Conservation (phyloP, 2,113 vertebrate species). For the Manacus vitellinus region DNA sequence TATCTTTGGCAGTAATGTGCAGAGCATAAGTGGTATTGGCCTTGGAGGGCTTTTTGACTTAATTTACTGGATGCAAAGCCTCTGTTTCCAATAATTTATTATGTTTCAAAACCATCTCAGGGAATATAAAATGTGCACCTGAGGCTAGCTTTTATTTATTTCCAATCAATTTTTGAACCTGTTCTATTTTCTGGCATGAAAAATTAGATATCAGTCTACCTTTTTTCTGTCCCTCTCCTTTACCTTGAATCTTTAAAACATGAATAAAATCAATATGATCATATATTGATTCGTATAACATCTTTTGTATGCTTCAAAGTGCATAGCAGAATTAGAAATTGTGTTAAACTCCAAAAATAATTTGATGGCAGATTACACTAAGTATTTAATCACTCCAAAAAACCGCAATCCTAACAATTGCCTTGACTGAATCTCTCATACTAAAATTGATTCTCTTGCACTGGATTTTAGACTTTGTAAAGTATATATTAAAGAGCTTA, state of each 20-base stretch:
- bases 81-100: conserved; percentile 74
- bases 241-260: neutral
- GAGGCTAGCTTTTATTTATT: conserved; percentile 66
- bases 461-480: conserved; percentile 32
- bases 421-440: neutral
- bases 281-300: neutral
- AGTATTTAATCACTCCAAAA: conserved; percentile 28
- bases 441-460: conserved; percentile 33
- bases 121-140: conserved; percentile 60
- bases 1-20: conserved; percentile 62
- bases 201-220: neutral
- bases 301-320: neutral
- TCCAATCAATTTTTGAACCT: conserved; percentile 33
- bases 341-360: conserved; percentile 21
- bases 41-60: conserved; percentile 74
- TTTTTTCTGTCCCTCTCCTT: neutral
- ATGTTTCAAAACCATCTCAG: conserved; percentile 52
- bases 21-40: conserved; percentile 70
- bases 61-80: conserved; percentile 73
- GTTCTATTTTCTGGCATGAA: neutral
- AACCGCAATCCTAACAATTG: neutral
- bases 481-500: conserved; percentile 43
- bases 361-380: conserved; percentile 22
- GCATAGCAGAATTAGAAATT: neutral
- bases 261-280: neutral